phyloP scores from a whole-genome alignment of 2,113 vertebrate genomes.

The Capreolus pygargus region DNA sequence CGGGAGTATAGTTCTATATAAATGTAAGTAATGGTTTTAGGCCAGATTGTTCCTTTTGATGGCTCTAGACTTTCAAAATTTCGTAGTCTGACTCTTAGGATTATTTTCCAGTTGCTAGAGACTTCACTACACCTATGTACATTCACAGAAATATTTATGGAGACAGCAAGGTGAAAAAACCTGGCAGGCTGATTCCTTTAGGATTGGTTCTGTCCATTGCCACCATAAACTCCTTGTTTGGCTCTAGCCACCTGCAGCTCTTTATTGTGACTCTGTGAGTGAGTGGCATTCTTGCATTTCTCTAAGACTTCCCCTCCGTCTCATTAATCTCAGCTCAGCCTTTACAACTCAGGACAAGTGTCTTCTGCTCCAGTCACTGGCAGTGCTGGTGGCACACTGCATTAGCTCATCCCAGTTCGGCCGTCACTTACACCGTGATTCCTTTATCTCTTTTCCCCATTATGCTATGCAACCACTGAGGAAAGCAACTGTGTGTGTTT shows the following conservation, averaged over 20 bases:
- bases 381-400: background rate
- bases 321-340: background rate
- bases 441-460: background rate
- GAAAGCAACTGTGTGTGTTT: background rate
- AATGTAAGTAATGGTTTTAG: slow-evolving; percentile 32
- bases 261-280: background rate
- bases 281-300: background rate
- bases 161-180: background rate
- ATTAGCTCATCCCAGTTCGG: background rate
- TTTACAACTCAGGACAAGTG: background rate
- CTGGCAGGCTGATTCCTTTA: background rate
- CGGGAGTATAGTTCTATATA: slow-evolving; percentile 16
- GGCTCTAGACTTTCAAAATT: background rate
- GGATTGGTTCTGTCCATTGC: background rate
- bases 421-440: background rate
- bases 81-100: background rate
- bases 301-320: background rate
- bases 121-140: background rate
- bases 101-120: background rate
- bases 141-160: background rate
- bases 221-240: background rate
- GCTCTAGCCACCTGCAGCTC: background rate
- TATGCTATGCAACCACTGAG: background rate
- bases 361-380: background rate
- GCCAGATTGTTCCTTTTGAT: slow-evolving; percentile 36